Evolutionary conservation across 1,140 invertebrate genomes (phyloP), one percentile per base, ranked within the genome.

Genomic region (Heliconius hewitsoni): DNA sequence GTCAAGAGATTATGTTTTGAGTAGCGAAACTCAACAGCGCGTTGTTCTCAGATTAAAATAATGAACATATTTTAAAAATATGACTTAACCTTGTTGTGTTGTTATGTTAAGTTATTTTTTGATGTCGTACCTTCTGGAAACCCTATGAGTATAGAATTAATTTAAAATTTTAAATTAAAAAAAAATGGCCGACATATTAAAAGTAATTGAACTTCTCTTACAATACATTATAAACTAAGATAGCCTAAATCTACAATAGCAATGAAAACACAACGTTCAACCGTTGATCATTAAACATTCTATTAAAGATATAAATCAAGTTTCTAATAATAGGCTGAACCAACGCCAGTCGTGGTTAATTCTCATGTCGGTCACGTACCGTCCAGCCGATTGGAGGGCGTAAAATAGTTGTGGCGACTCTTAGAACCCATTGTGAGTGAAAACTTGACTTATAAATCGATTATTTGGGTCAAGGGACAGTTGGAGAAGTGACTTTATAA

Each of bases 361-460:
- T 30, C 30, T 30, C 60, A 66, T 66, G 60, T 66, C 60, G 60
- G 60, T 66, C 60, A 66, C 60, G 60, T 66, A 30, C 19, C 60
- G 23, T 30, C 23, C 60, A 27, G 60, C 60, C 27, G 23, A 66
- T 30, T 30, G 11, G 60, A 30, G 60, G 27, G 60, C 11, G 60
- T 23, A 27, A 11, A 66, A 30, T 66, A 30, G 27, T 66, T 66
- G 60, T 66, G 60, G 60, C 13, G 23, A 66, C 60, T 66, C 60
- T 66, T 66, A 30, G 60, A 66, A 66, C 11, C 60, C 60, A 66
- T 66, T 66, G 50, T 66, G 27, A 66, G 60, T 66, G n/a, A 66
- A 66, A 66, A 66, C 60, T 66, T 66, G 60, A 66, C 60, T 66
- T 11, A 66, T 66, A 66, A 66, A 66, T 66, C 60, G 60, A 66